Conservation (phyloP, 1,140 invertebrate species). For the fruit fly (Drosophila melanogaster) region Release_6_plus_ISO1_MT NC_004354.4:12268001-12268500, state of each 20-base stretch:
- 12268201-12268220: conserved; percentile 77
- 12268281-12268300: neutral
- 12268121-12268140: conserved; percentile 25
- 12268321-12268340: neutral
- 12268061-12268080: conserved; percentile 5
- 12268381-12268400: conserved; percentile 66
- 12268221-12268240: conserved; percentile 79
- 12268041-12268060: no score
- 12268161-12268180: conserved; percentile 51
- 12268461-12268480: conserved; percentile 56
- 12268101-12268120: conserved; percentile 55
- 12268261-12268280: conserved; percentile 15
- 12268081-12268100: neutral
- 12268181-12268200: conserved; percentile 32
- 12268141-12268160: neutral
- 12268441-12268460: conserved; percentile 15
- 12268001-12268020: neutral
- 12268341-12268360: neutral
- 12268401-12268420: conserved; percentile 74
- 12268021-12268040: neutral
- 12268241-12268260: conserved; percentile 68
- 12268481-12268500: conserved; percentile 45
- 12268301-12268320: neutral
- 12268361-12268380: conserved; percentile 26
- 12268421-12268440: conserved; percentile 39